Conservation (phyloP, 2,113 vertebrate species). For the Hypocryptadius cinnamomeus region DNA sequence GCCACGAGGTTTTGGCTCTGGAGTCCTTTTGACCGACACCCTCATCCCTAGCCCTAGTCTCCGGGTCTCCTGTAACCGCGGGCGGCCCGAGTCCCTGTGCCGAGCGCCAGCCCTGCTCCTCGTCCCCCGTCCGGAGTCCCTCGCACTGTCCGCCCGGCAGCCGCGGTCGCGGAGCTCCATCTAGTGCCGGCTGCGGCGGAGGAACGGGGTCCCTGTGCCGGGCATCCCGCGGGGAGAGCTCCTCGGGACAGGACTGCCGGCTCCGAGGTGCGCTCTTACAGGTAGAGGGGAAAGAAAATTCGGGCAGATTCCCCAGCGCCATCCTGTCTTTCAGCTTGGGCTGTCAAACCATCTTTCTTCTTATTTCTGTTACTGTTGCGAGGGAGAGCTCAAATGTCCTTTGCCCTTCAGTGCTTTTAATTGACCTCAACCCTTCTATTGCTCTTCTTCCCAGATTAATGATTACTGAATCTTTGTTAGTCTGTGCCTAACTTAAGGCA, state of each 20-base stretch:
- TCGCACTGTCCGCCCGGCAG: rapidly evolving
- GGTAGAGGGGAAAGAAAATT: background rate
- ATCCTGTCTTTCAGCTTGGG: background rate
- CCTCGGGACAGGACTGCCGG: background rate
- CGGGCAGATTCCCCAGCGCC: background rate
- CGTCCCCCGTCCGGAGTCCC: rapidly evolving
- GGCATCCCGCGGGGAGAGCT: background rate
- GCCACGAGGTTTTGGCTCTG: background rate
- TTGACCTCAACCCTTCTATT: background rate
- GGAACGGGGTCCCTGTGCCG: background rate
- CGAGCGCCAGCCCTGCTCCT: rapidly evolving
- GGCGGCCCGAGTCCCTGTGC: background rate
- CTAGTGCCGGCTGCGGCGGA: background rate
- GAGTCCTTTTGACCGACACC: background rate
- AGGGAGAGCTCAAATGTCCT: background rate
- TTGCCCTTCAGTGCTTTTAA: background rate
- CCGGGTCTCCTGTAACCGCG: rapidly evolving
- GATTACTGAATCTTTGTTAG: background rate
- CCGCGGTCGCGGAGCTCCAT: background rate
- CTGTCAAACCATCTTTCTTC: too few relatives aligned
- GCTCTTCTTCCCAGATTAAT: background rate
- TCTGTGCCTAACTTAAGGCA: background rate
- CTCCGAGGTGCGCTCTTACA: rapidly evolving
- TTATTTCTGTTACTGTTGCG: background rate
- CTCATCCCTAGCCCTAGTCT: rapidly evolving